These are phyloP conservation scores for Stictocephala bisonia DNA, from an alignment of 2,888 invertebrate genomes.

Conservation along the genomic window DNA sequence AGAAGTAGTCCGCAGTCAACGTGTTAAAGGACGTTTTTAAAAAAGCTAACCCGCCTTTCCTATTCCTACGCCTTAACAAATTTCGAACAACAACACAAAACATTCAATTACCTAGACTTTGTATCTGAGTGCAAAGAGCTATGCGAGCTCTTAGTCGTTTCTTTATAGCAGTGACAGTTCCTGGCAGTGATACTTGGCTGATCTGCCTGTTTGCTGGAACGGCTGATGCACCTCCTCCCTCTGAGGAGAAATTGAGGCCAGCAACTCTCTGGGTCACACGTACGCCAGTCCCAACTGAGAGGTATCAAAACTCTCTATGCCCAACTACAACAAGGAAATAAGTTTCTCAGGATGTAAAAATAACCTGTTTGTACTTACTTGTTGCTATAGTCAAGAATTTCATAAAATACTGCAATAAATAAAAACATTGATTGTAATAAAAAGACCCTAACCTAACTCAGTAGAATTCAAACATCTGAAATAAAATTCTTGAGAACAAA, in stretches of 20 bases:
- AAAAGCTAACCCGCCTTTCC: no score
- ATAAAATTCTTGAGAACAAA: no score
- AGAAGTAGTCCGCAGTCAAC: no score
- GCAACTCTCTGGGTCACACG: constrained; percentile 90
- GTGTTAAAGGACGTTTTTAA: no score
- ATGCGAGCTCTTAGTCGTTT: constrained; percentile 80
- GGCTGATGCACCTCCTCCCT: constrained; percentile 29
- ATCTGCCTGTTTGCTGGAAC: constrained; percentile 64
- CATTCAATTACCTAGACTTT: constrained; percentile 67
- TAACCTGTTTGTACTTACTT: neutral
- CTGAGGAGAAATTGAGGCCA: constrained; percentile 77
- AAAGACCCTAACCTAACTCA: neutral
- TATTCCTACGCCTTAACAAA: no score
- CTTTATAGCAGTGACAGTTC: constrained; percentile 78
- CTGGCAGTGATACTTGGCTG: constrained; percentile 76
- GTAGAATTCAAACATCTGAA: no score
- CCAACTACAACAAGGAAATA: constrained; percentile 61
- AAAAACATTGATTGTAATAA: neutral
- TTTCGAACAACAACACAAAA: constrained; percentile 43
- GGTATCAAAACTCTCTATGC: constrained; percentile 65
- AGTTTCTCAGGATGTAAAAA: neutral
- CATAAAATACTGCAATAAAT: neutral
- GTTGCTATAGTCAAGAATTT: neutral
- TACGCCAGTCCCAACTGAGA: constrained; percentile 84
- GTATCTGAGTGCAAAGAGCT: constrained; percentile 81